These are phyloP conservation scores for Rhinopithecus roxellana DNA, from an alignment of 2,113 vertebrate genomes.

Conservation along the genomic window DNA sequence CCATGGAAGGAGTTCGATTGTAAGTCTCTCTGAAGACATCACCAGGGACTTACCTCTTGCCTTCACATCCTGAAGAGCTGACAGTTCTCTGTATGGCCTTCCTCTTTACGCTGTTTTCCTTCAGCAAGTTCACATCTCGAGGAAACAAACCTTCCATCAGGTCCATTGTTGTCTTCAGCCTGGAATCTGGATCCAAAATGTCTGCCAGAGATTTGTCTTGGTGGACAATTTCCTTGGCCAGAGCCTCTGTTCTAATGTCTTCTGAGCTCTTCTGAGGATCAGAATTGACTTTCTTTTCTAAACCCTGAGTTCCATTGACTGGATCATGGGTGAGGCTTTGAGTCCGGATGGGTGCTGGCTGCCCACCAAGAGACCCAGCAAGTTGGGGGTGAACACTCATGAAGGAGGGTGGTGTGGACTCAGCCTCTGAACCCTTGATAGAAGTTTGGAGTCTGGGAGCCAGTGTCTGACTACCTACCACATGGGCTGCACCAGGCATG, in stretches of 20 bases:
- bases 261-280: conserved; percentile 81
- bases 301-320: not conserved
- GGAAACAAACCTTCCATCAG: conserved; percentile 95
- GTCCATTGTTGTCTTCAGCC: conserved; percentile 92
- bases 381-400: conserved; percentile 36
- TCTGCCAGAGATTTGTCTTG: conserved; percentile 91
- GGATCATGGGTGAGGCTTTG: conserved; percentile 22
- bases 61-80: not conserved
- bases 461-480: conserved; percentile 6
- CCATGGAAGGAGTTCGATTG: not conserved
- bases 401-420: not conserved
- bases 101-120: conserved; percentile 77
- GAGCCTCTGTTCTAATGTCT: conserved; percentile 88
- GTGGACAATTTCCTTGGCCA: conserved; percentile 91
- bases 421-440: not conserved
- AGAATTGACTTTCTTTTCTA: conserved; percentile 4
- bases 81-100: conserved; percentile 76
- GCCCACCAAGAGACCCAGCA: not conserved
- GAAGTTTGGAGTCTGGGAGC: conserved; percentile 17
- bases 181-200: conserved; percentile 91
- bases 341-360: not conserved
- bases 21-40: not conserved
- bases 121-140: conserved; percentile 74
- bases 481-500: not conserved
- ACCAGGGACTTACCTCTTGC: conserved; percentile 74